Evolutionary conservation across 1,140 invertebrate genomes (phyloP).

Genomic region (Maniola jurtina): DNA sequence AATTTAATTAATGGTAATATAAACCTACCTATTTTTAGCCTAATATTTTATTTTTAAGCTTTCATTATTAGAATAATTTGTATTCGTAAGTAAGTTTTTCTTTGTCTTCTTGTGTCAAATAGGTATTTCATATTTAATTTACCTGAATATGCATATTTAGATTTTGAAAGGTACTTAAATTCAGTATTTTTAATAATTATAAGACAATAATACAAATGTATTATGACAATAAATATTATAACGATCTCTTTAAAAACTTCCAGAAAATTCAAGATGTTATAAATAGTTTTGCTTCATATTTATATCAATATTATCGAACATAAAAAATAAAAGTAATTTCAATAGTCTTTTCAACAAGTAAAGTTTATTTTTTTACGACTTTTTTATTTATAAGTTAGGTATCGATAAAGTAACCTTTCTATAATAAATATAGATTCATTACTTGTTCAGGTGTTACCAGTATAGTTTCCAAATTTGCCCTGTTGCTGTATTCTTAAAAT

Average conservation of each 20-base stretch:
- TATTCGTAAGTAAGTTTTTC: no score
- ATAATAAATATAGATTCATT: no score
- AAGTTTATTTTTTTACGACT: neutral
- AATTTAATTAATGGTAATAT: no score
- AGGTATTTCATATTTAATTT: neutral
- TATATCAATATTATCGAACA: neutral
- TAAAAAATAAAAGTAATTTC: neutral
- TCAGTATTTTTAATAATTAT: neutral
- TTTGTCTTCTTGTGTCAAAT: neutral
- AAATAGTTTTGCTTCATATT: neutral
- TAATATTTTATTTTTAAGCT: no score
- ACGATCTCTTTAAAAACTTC: neutral
- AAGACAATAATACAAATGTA: slow-evolving; percentile 8
- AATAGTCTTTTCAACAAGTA: neutral
- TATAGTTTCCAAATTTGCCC: neutral
- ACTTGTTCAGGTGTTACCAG: neutral
- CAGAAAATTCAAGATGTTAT: neutral
- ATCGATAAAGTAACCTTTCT: no score
- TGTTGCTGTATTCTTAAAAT: neutral
- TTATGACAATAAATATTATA: slow-evolving; percentile 12
- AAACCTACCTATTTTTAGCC: no score
- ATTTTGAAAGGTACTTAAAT: slow-evolving; percentile 1
- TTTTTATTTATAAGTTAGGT: neutral
- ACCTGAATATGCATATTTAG: neutral
- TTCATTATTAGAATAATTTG: no score